Evolutionary conservation across 2,113 vertebrate genomes (phyloP).

Genomic region (Misgurnus anguillicaudatus): DNA sequence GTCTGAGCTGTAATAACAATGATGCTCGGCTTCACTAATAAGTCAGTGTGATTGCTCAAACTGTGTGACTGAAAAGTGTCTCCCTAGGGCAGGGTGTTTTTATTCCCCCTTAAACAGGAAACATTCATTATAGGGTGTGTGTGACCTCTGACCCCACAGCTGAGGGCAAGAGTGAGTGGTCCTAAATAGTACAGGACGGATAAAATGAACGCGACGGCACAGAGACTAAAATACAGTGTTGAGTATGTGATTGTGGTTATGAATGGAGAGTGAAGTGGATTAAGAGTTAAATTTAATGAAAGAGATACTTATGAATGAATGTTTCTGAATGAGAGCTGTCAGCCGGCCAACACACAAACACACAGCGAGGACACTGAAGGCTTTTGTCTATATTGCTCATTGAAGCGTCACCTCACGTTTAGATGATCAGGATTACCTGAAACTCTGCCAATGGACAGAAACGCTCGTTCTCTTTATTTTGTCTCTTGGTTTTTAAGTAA

Average conservation of each 20-base stretch:
- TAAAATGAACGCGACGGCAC: background rate
- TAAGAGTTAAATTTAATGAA: slow-evolving; percentile 12
- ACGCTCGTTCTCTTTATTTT: background rate
- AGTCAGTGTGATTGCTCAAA: slow-evolving; percentile 1
- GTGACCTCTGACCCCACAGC: slow-evolving; percentile 40
- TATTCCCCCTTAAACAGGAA: slow-evolving; percentile 48
- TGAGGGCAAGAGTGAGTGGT: slow-evolving; percentile 9
- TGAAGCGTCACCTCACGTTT: slow-evolving; percentile 20
- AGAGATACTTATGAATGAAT: slow-evolving; percentile 12
- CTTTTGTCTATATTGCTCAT: slow-evolving; percentile 13
- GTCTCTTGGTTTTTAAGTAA: slow-evolving; percentile 1
- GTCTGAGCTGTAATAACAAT: background rate
- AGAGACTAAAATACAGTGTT: too few species aligned
- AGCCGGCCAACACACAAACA: slow-evolving; percentile 8
- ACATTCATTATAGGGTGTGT: slow-evolving; percentile 42
- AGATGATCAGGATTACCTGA: slow-evolving; percentile 30
- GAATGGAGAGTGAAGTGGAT: background rate
- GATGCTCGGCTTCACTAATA: background rate
- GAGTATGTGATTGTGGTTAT: background rate
- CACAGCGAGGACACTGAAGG: background rate
- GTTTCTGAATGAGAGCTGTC: slow-evolving; percentile 20
- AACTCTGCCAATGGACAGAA: slow-evolving; percentile 24
- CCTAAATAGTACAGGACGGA: slow-evolving; percentile 8
- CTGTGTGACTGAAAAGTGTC: slow-evolving; percentile 25
- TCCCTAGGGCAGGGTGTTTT: slow-evolving; percentile 37